Base-by-base conservation (phyloP, 2,113 vertebrate genomes). In the Thunnus thynnus region DNA sequence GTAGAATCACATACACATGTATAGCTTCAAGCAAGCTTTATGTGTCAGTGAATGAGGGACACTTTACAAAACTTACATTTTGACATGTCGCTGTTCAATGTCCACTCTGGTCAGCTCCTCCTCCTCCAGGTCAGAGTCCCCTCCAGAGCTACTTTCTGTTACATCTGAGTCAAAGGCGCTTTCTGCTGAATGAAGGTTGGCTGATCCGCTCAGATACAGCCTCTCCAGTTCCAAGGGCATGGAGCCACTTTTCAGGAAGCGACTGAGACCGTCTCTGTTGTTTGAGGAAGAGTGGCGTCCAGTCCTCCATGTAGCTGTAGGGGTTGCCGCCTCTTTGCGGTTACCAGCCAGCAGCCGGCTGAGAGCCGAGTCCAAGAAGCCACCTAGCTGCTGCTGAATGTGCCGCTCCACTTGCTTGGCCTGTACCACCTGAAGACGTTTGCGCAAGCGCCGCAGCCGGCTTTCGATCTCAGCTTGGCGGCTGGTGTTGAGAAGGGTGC, bases 401-500 rank as follows among this genome's bases (percentile, higher is more conserved):
- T 99, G 98, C 0, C 98, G 96, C 92, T 99, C 98, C 76, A 99
- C 97, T 93, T 99, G 98, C 92, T 99, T 99, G 5, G 97, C 98
- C 91, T 99, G 98, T 63, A 99, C 98, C 72, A 99, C 97, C 92
- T 98, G 97, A 84, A 99, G 95, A 83, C 98, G 96, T 75, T 99
- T 99, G 82, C 98, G 97, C 72, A 99, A 95, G 54, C 97, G 95
- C 8, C 96, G 95, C 54, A 99, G 95, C 4, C 97, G 92, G 80
- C 89, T 96, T 88, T 99, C 97, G 0, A 99, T 97, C 88, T 99
- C 98, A 0, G 91, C 93, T 88, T 99, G 98, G 13, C 97, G 95
- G 57, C 95, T 94, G 75, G 91, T 91, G 89, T 89, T 95, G 82
- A 97, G 92, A 72, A 97, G 89, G 1, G 95, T 95, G 90, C 96